Percentiles rank a stretch among this genome's conserved stretches.
phyloP scores from a whole-genome alignment of 2,888 invertebrate species.

The Eurytoma adleriae region DNA sequence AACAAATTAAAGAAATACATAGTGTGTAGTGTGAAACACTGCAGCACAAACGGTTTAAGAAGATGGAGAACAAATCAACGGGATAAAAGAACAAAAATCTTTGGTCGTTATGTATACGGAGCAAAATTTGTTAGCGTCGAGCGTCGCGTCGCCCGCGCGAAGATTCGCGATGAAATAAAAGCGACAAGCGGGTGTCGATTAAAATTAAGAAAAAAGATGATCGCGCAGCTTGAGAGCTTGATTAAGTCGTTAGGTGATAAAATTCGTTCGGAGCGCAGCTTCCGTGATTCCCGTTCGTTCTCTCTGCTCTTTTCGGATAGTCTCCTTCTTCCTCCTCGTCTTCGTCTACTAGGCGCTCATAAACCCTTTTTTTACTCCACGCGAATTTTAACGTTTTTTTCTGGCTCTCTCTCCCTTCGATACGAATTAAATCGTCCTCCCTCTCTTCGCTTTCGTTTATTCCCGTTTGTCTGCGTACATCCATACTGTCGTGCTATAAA shows the following conservation, averaged over 20 bases:
- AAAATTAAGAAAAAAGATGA: conserved; percentile 48
- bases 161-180: conserved; percentile 59
- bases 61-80: too few relatives aligned
- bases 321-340: conserved; percentile 61
- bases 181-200: conserved; percentile 55
- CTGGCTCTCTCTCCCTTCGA: conserved; percentile 43
- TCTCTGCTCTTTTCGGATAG: conserved; percentile 49
- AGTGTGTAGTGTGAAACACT: too few relatives aligned
- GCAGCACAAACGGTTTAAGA: too few relatives aligned
- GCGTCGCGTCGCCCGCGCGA: conserved; percentile 50
- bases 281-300: conserved; percentile 55
- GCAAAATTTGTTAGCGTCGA: too few relatives aligned
- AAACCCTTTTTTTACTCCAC: conserved; percentile 33
- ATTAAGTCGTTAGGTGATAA: conserved; percentile 2
- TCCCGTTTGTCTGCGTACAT: conserved; percentile 11
- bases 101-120: too few relatives aligned
- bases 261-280: conserved; percentile 43
- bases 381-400: conserved; percentile 41
- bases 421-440: conserved; percentile 12
- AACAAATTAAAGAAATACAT: not conserved
- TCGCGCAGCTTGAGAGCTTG: conserved; percentile 27
- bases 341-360: conserved; percentile 50
- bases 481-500: conserved; percentile 2
- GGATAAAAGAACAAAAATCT: too few relatives aligned
- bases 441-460: conserved; percentile 8